Percentiles rank a stretch among this genome's conserved stretches.
Evolutionary conservation across 2,113 vertebrate genomes (phyloP).

Genomic region (Polyodon spathula): DNA sequence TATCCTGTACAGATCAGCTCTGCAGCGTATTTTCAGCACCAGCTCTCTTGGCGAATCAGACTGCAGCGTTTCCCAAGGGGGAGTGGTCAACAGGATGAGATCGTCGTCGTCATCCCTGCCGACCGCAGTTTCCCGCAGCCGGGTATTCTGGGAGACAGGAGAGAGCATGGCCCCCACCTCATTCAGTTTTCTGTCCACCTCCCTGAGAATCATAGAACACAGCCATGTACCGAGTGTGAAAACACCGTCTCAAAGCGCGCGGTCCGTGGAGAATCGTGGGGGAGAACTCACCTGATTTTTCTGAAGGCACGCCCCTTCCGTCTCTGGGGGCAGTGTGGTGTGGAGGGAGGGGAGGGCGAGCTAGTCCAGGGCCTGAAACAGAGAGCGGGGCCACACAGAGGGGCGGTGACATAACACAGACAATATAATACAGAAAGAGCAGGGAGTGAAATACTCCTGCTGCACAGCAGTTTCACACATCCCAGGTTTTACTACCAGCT

Average conservation of each 20-base stretch:
- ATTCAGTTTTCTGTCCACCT: constrained; percentile 40
- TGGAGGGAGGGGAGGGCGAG: constrained; percentile 44
- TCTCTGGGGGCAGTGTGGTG: constrained; percentile 25
- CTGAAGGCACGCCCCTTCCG: constrained; percentile 22
- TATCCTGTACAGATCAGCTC: constrained; percentile 48
- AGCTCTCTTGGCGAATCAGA: constrained; percentile 29
- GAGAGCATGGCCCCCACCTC: constrained; percentile 27
- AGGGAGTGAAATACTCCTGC: neutral
- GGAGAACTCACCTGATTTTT: constrained; percentile 39
- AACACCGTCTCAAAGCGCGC: neutral
- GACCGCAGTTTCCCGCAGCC: neutral
- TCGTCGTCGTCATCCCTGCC: constrained; percentile 29
- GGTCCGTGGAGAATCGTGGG: neutral
- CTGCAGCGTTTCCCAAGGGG: neutral
- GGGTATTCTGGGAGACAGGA: constrained; percentile 28
- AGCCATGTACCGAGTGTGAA: neutral
- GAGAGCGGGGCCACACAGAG: neutral
- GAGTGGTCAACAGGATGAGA: constrained; percentile 23
- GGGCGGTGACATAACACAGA: neutral
- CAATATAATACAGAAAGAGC: no score
- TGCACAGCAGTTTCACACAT: neutral
- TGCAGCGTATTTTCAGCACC: constrained; percentile 53
- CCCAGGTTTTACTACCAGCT: neutral
- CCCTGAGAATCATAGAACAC: constrained; percentile 28
- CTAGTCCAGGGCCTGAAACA: neutral